Base-by-base conservation (phyloP, 2,888 invertebrate genomes). In the Listrodromus nycthemerus region DNA sequence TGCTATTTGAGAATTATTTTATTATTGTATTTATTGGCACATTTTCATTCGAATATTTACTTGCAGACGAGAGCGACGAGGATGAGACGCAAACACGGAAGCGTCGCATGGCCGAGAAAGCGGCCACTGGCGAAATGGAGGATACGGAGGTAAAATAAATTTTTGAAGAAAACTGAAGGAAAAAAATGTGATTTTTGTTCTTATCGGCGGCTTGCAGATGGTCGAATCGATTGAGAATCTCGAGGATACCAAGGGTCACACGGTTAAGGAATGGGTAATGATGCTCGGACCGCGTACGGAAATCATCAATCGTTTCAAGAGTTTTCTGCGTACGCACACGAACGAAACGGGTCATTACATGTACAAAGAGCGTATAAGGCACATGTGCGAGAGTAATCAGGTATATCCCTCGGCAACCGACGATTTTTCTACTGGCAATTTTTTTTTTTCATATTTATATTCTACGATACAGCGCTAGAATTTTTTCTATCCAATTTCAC, bases 151-250 rank as follows among this genome's bases (percentile, higher is more conserved):
- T 95, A 86, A 88, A 75, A 45, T 37, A 30, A 7, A 24, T 21
- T 5, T 8, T 37, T 2, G 19, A 2, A 61, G 24, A 1, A 5
- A 37, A 19, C 13, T 7, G 19, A 21, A 65, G 27, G 7, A 77
- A 13, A 58, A 21, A 45, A 77, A 70, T n/a, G 61, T 24, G 27
- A 61, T 55, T 78, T 13, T 50, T 50, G 4, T 30, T 8, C 24
- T 50, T 24, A 16, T 33, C 13, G 13, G 6, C 10, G 13, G 10
- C 16, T 37, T 58, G 33, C 86, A 95, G 94, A 97, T 97, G 95
- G 96, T 98, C 63, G 99, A 99, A 94, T 98, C 98, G 77, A 99
- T 99, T 86, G 99, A 99, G 93, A 99, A 99, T 94, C 94, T 99
- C 45, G 99, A 99, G 93, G 99, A 99, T 90, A 99, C 98, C 5